These are phyloP conservation scores for Aphelinus atriplicis DNA, from an alignment of 1,140 invertebrate species.

Conservation along the genomic window DNA sequence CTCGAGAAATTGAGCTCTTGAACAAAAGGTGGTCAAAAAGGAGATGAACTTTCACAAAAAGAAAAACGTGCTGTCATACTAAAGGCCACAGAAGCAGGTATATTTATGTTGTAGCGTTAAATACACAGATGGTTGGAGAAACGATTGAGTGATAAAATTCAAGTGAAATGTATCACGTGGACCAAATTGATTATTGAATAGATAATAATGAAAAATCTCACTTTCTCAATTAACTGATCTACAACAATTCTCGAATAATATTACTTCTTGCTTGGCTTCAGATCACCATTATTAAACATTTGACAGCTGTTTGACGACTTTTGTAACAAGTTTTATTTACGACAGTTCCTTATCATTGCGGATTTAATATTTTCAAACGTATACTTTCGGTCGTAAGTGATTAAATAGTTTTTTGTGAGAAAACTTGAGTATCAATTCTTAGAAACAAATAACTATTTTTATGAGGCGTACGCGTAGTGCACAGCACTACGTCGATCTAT, in stretches of 20 bases:
- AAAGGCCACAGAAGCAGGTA: neutral
- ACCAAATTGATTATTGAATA: slow-evolving; percentile 27
- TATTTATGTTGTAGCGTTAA: neutral
- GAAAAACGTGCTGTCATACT: neutral
- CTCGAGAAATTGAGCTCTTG: no score
- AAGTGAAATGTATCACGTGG: neutral
- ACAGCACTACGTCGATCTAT: no score
- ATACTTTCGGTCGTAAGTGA: no score
- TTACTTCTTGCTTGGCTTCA: slow-evolving; percentile 4
- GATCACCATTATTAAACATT: neutral
- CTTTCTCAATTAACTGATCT: neutral
- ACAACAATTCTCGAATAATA: slow-evolving; percentile 11
- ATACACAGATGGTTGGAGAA: slow-evolving; percentile 7
- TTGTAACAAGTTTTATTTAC: no score
- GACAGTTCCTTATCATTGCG: no score
- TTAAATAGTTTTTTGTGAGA: no score
- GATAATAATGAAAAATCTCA: slow-evolving; percentile 18
- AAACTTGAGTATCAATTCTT: no score
- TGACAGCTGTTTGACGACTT: no score
- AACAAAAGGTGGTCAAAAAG: neutral
- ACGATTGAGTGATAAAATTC: neutral
- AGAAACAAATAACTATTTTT: no score
- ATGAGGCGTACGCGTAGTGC: no score
- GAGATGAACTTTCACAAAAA: slow-evolving; percentile 16
- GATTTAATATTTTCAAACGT: no score